Conservation (phyloP, 2,113 vertebrate genomes). For the Dascyllus trimaculatus region DNA sequence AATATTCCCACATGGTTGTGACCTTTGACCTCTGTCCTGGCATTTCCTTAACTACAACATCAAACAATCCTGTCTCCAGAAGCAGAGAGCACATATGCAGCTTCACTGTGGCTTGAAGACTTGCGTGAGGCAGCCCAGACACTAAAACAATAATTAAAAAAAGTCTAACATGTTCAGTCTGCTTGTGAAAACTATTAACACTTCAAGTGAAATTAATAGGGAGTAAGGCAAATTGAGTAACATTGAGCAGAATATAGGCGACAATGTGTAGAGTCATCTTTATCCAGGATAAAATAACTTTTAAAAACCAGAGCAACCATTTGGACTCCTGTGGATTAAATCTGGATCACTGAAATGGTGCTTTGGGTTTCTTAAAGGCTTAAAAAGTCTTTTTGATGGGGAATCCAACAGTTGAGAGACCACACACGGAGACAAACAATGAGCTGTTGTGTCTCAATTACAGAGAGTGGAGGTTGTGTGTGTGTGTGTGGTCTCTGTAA, state of each 20-base stretch:
- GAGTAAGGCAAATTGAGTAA: conserved; percentile 28
- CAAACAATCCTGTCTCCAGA: conserved; percentile 11
- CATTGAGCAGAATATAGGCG: conserved; percentile 27
- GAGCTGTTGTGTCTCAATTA: conserved; percentile 67
- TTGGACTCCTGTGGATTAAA: conserved; percentile 59
- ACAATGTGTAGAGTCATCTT: conserved; percentile 53
- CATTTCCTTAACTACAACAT: conserved; percentile 27
- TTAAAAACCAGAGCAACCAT: conserved; percentile 52
- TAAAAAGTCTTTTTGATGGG: conserved; percentile 61
- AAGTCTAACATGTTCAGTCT: conserved; percentile 53
- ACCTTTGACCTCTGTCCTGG: conserved; percentile 39
- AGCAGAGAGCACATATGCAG: conserved; percentile 11
- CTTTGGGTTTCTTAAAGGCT: conserved; percentile 68
- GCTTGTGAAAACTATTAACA: conserved; percentile 45
- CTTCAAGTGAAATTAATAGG: conserved; percentile 35
- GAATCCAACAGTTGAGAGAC: conserved; percentile 65
- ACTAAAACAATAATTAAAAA: conserved; percentile 39
- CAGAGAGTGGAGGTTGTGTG: conserved; percentile 44
- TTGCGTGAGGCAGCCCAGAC: conserved; percentile 4
- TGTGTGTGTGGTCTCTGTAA: conserved; percentile 62
- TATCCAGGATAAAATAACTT: conserved; percentile 53
- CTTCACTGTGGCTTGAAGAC: conserved; percentile 26
- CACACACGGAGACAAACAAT: conserved; percentile 78
- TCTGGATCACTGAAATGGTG: conserved; percentile 61
- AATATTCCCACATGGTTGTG: conserved; percentile 7